Percentiles rank a stretch among this genome's conserved stretches.
These are phyloP conservation scores for Onychostoma macrolepis DNA, from an alignment of 2,113 vertebrate species.

Conservation along the genomic window DNA sequence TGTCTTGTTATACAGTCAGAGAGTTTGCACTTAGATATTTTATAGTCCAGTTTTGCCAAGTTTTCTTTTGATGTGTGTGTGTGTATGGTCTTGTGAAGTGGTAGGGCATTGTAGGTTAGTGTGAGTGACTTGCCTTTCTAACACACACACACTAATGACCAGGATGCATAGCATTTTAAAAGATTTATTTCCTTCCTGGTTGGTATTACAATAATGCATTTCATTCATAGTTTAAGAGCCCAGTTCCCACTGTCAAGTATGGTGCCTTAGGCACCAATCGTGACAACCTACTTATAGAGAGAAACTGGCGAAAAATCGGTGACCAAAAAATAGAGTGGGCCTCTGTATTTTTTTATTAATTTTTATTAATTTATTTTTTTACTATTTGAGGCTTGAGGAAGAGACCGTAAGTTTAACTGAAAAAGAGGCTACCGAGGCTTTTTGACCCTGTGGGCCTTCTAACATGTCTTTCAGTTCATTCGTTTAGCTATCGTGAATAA, in stretches of 20 bases:
- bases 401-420: conserved; percentile 35
- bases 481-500: conserved; percentile 26
- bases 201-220: conserved; percentile 45
- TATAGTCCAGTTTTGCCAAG: not conserved
- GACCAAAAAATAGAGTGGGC: conserved; percentile 34
- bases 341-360: conserved; percentile 12
- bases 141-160: conserved; percentile 23
- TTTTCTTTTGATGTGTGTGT: not conserved
- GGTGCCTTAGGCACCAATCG: conserved; percentile 38
- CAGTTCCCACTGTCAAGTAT: conserved; percentile 45
- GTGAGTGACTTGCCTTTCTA: not conserved
- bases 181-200: conserved; percentile 44
- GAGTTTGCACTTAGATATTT: not conserved
- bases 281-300: conserved; percentile 34
- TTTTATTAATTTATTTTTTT: not conserved
- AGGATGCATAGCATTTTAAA: conserved; percentile 4
- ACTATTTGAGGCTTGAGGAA: conserved; percentile 1
- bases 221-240: conserved; percentile 52
- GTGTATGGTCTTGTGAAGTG: conserved; percentile 3
- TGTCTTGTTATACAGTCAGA: not conserved
- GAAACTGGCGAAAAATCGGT: conserved; percentile 27
- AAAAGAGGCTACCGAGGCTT: not conserved
- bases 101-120: not conserved
- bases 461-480: conserved; percentile 25
- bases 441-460: not conserved